Evolutionary conservation across 35 echinoderm and acorn worm genomes (phyloP).

Genomic region (Acanthaster planci): DNA sequence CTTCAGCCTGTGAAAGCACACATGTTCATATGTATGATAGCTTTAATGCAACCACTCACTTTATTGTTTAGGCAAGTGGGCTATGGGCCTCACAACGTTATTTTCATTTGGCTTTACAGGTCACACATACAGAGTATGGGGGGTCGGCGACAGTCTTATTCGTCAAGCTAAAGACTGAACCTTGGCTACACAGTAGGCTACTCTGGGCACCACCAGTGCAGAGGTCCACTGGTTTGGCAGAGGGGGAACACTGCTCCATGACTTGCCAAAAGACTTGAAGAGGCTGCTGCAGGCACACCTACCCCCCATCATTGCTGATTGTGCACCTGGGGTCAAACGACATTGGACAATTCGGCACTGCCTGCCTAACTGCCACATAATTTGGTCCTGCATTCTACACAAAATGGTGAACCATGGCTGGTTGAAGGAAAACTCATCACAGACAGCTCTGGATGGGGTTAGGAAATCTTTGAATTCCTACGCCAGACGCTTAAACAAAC

Average conservation of each 20-base stretch:
- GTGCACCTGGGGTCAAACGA: conserved; percentile 2
- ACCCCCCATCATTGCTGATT: neutral
- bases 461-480: too few relatives aligned
- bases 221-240: neutral
- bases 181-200: neutral
- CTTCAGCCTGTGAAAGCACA: too few relatives aligned
- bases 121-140: neutral
- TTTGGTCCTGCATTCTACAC: neutral
- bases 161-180: neutral
- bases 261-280: neutral
- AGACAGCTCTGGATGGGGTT: too few relatives aligned
- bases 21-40: neutral
- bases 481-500: too few relatives aligned
- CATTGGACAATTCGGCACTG: neutral
- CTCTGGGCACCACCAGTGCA: neutral
- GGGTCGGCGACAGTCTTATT: neutral
- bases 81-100: neutral
- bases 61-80: neutral
- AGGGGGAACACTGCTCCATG: neutral
- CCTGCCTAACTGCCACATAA: neutral
- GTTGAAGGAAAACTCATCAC: too few relatives aligned
- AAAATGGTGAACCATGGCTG: neutral
- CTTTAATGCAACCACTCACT: neutral
- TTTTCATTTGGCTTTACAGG: neutral
- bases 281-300: too few relatives aligned